phyloP scores from a whole-genome alignment of 2,888 invertebrate species.

The Cerceris rybyensis region DNA sequence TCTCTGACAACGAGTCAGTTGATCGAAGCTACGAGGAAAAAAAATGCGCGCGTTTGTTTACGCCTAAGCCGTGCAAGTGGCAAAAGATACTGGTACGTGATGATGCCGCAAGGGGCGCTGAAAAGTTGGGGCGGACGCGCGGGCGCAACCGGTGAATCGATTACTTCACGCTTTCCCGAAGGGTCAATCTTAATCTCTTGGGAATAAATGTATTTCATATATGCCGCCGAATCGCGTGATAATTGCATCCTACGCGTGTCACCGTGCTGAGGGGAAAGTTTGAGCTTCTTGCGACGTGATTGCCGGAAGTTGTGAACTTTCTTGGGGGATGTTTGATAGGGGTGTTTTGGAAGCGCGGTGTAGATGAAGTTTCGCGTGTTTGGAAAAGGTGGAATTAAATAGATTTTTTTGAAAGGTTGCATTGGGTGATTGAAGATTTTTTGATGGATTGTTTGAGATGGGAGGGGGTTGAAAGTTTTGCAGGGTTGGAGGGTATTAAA shows the following conservation, averaged over 20 bases:
- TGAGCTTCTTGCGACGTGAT: neutral
- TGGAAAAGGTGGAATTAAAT: too few species aligned
- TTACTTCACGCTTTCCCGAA: constrained; percentile 34
- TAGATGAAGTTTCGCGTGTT: too few species aligned
- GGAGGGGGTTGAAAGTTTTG: too few species aligned
- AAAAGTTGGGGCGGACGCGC: constrained; percentile 24
- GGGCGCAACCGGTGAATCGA: constrained; percentile 60
- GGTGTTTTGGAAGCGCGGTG: neutral
- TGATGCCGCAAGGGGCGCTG: constrained; percentile 33
- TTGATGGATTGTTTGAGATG: too few species aligned
- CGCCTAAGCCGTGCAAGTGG: constrained; percentile 39
- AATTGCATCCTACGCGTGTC: neutral
- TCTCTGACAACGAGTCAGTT: constrained; percentile 13
- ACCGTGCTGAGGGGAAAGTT: neutral
- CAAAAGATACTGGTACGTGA: constrained; percentile 8
- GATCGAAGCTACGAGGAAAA: constrained; percentile 13
- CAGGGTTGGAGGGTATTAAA: too few species aligned
- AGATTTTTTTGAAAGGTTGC: too few species aligned
- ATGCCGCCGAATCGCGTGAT: constrained; percentile 23
- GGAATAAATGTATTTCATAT: constrained; percentile 36
- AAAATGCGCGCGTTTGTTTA: constrained; percentile 53
- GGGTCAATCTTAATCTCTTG: constrained; percentile 48
- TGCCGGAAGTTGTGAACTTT: neutral
- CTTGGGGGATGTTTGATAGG: neutral
- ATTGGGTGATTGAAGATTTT: too few species aligned